Base-by-base conservation (phyloP, 2,113 vertebrate species). In the Montifringilla adamsi region DNA sequence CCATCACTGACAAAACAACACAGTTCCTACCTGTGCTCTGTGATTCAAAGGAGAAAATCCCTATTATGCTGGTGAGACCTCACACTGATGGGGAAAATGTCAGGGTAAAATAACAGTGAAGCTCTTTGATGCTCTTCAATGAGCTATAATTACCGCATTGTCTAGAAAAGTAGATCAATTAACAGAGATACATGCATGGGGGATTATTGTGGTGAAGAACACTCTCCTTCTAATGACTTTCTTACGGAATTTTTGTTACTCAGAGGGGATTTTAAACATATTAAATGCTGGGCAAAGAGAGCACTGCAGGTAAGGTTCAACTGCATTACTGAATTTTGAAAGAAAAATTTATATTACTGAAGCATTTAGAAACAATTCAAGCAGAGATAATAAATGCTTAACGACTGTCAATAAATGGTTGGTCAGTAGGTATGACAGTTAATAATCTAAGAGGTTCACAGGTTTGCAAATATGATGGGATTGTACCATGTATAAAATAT, bases 301-400 rank as follows among this genome's bases (percentile, higher is more conserved):
- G n/a, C 23, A 47, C 53, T 94, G 43, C 31, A 92, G 44, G 73
- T 81, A 78, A 94, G 91, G 64, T 78, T 89, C 62, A 81, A 66
- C 52, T 84, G 52, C 0, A 0, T 46, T 92, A 90, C 50, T 90
- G 86, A 78, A 84, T 88, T 89, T 95, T 84, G 56, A 90, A 87
- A 81, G 83, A 74, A 86, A 84, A 88, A 84, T 60, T 93, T 90
- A 60, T 72, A 75, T 60, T 67, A 87, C 56, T 78, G 55, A 69
- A 92, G 67, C 83, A 81, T 88, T 94, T 93, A 95, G 64, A 92
- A 93, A 58, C 44, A 50, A 88, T 72, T 89, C 86, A 89, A 56
- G 52, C 69, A 89, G 76, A 94, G 73, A 78, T 92, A 86, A 77
- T 81, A 95, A 89, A 84, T 86, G 39, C 70, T 88, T 95, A 89